These are phyloP conservation scores for Piscicola geometra DNA, from an alignment of 2,888 invertebrate genomes.

Conservation along the genomic window DNA sequence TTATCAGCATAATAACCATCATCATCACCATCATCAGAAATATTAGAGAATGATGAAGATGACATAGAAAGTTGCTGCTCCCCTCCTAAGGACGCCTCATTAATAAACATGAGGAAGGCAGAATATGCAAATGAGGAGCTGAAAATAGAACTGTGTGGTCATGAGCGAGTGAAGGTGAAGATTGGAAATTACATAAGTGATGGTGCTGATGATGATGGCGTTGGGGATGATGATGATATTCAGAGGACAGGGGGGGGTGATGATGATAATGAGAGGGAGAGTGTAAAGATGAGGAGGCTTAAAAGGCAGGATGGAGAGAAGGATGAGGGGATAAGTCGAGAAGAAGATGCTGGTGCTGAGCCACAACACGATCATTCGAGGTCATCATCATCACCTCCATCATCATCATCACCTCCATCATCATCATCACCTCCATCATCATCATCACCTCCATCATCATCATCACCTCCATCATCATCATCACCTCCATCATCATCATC, in stretches of 20 bases:
- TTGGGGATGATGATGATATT: neutral
- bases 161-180: neutral
- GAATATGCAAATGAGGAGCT: neutral
- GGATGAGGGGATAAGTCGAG: neutral
- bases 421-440: no score
- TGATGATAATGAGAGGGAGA: neutral
- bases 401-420: no score
- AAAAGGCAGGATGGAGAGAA: neutral
- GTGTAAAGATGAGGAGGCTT: constrained; percentile 1
- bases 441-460: no score
- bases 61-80: neutral
- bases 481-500: neutral
- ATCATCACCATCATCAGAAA: no score
- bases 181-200: neutral
- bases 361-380: neutral
- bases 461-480: neutral
- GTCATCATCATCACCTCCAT: neutral
- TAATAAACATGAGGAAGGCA: neutral
- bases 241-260: neutral
- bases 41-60: neutral
- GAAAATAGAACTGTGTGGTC: neutral
- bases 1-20: no score
- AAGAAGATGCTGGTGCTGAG: neutral
- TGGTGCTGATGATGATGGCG: constrained; percentile 1
- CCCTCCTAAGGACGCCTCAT: no score